Conservation (phyloP, 2,888 invertebrate genomes). For the Polylopha cassiicola region DNA sequence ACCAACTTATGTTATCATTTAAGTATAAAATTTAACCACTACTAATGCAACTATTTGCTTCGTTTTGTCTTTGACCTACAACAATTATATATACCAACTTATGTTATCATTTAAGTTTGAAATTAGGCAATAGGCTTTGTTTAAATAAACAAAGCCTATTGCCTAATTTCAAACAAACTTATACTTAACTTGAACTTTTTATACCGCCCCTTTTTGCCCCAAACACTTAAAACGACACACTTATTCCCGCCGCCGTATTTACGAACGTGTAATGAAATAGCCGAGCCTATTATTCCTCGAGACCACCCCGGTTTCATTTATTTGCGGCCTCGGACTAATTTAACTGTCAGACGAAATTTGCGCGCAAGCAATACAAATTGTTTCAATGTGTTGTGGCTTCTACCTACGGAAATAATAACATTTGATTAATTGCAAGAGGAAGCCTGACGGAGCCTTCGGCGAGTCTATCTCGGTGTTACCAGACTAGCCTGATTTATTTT, state of each 20-base stretch:
- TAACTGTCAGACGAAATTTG: constrained; percentile 47
- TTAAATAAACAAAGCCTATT: too few relatives aligned
- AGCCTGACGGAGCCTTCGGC: constrained; percentile 11
- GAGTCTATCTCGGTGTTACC: constrained; percentile 1
- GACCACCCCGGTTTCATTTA: constrained; percentile 41
- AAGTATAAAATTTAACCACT: too few relatives aligned
- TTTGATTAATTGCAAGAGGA: constrained; percentile 27
- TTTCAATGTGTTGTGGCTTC: constrained; percentile 32
- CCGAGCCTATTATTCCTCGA: constrained; percentile 17
- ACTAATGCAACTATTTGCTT: too few relatives aligned
- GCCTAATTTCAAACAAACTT: background rate
- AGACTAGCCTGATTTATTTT: constrained; percentile 21
- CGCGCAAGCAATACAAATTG: constrained; percentile 41
- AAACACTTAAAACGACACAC: constrained; percentile 18
- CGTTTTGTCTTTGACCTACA: too few relatives aligned
- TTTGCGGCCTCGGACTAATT: constrained; percentile 49
- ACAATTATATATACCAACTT: too few relatives aligned
- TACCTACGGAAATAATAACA: constrained; percentile 23
- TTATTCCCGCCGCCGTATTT: constrained; percentile 13
- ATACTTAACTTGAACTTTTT: background rate
- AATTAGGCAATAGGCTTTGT: too few relatives aligned
- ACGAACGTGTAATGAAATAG: constrained; percentile 22
- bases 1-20: too few relatives aligned
- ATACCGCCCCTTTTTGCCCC: background rate
- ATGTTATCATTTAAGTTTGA: too few relatives aligned